Conservation (phyloP, 2,113 vertebrate species). For the Vidua macroura region DNA sequence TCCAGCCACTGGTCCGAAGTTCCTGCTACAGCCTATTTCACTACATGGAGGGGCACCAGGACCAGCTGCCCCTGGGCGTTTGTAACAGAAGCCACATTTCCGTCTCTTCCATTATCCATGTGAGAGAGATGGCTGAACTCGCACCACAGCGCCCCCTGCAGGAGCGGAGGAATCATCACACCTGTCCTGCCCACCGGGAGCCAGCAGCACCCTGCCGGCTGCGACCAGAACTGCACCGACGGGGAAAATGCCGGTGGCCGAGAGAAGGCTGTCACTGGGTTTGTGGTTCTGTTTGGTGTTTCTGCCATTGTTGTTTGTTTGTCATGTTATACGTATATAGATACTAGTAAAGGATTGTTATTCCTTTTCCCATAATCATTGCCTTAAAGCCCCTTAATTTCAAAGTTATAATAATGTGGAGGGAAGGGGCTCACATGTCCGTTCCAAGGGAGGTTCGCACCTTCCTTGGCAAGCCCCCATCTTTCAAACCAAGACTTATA, state of each 20-base stretch:
- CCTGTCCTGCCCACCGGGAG: fast-evolving
- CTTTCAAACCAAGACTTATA: neutral
- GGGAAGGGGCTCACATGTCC: too few species aligned
- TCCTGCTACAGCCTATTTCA: neutral
- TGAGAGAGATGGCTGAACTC: fast-evolving
- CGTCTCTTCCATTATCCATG: neutral
- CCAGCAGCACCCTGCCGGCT: neutral
- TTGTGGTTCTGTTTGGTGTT: too few species aligned
- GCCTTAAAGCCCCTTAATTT: neutral
- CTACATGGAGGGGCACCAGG: fast-evolving
- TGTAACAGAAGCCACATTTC: neutral
- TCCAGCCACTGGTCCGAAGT: fast-evolving
- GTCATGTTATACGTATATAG: neutral
- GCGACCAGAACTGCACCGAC: fast-evolving
- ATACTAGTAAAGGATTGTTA: too few species aligned
- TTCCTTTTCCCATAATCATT: neutral
- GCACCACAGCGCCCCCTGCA: neutral
- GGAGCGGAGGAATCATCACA: fast-evolving
- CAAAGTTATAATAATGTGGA: neutral
- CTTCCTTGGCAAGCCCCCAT: neutral
- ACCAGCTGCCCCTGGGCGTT: neutral
- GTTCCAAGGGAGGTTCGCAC: fast-evolving
- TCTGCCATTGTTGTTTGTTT: fast-evolving
- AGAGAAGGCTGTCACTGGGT: fast-evolving
- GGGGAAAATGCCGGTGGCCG: fast-evolving